Conservation (phyloP, 2,113 vertebrate species). For the Centropus bengalensis region DNA sequence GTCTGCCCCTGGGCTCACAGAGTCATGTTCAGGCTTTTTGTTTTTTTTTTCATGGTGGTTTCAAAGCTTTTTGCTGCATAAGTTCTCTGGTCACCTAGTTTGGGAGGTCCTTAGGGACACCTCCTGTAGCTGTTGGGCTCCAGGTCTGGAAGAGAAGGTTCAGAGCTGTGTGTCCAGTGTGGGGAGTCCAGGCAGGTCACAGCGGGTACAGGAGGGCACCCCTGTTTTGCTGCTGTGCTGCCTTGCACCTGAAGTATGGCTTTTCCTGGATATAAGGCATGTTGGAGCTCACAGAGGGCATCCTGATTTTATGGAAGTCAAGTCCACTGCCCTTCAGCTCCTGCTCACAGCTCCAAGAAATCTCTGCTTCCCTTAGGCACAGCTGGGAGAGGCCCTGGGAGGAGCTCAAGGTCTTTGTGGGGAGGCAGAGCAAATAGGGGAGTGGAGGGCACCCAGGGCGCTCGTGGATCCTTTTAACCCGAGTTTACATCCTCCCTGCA, state of each 20-base stretch:
- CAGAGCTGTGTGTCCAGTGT: not conserved
- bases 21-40: fast-evolving
- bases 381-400: not conserved
- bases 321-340: not conserved
- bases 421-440: not conserved
- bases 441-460: fast-evolving
- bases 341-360: not conserved
- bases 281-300: fast-evolving
- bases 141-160: not conserved
- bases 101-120: not conserved
- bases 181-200: fast-evolving
- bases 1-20: fast-evolving
- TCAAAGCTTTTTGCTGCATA: not conserved
- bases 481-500: not conserved
- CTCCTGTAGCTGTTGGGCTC: not conserved
- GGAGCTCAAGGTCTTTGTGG: not conserved
- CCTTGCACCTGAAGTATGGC: fast-evolving
- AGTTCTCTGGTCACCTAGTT: not conserved
- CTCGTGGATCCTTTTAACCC: not conserved
- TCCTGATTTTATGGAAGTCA: not conserved
- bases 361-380: not conserved
- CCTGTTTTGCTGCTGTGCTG: not conserved
- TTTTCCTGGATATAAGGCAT: not conserved
- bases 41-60: not conserved
- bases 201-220: fast-evolving